phyloP scores from a whole-genome alignment of 2,797 vertebrate genomes.

The Megalops cyprinoides region DNA sequence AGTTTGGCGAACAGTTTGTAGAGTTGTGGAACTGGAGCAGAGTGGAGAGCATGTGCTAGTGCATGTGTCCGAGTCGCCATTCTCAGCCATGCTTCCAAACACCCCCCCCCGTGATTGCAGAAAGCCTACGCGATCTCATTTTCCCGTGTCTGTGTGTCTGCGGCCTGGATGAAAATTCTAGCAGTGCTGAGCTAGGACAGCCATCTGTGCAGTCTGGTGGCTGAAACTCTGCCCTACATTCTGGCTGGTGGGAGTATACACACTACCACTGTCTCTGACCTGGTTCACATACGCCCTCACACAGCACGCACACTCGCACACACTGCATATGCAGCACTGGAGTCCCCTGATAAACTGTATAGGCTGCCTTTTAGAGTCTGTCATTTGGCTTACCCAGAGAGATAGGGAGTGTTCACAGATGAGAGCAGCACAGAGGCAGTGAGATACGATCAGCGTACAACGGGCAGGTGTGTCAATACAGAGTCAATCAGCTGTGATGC shows the following conservation, averaged over 20 bases:
- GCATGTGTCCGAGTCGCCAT: not conserved
- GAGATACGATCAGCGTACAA: not conserved
- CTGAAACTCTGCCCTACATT: slow-evolving; percentile 46
- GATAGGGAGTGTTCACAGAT: too few species aligned
- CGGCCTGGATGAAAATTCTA: slow-evolving; percentile 16
- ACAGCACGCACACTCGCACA: not conserved
- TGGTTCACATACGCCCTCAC: slow-evolving; percentile 16
- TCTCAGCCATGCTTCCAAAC: too few species aligned
- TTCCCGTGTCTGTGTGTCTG: not conserved
- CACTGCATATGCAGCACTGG: not conserved
- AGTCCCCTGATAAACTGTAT: slow-evolving; percentile 12
- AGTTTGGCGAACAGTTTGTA: not conserved
- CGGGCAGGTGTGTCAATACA: not conserved
- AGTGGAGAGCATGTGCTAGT: too few species aligned
- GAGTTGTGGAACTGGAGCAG: not conserved
- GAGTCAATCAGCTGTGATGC: not conserved
- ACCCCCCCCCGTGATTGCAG: too few species aligned
- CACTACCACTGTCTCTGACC: not conserved
- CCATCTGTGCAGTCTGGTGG: slow-evolving; percentile 46
- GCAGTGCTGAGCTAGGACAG: slow-evolving; percentile 35
- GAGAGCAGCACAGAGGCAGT: not conserved
- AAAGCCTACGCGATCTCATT: too few species aligned
- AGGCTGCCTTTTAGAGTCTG: not conserved
- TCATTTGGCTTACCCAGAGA: not conserved
- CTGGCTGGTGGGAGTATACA: not conserved